Evolutionary conservation across 2,888 invertebrate genomes (phyloP), one percentile per base, ranked within the genome.

Genomic region (Hypsopygia costalis): DNA sequence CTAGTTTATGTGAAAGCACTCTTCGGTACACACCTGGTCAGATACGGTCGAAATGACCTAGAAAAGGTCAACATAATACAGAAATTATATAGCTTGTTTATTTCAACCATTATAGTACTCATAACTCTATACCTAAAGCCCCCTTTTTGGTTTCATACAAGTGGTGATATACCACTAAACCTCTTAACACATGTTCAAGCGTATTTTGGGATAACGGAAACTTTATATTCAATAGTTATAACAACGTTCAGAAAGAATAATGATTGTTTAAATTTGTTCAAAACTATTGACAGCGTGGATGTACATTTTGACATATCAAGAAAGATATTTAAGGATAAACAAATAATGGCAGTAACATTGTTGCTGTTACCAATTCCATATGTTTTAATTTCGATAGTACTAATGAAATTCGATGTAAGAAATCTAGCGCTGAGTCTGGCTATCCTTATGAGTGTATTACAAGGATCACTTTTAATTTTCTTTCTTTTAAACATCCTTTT

Each of bases 151-250:
- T 4, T 8, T 7, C 1, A 25, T 25, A 16, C 28, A 9, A 28
- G 1, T 6, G 1, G 55, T 7, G 80, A 81, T 37, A 40, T 69
- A 2, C 80, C 81, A 1, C 44, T 81, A 2, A 69, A 72, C 25
- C 53, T 76, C 20, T 40, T 79, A 9, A 68, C 75, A 63, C 61
- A 51, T 51, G 1, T 4, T 16, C 76, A 55, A 58, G 60, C 1
- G 45, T 52, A 6, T 36, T 62, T 1, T 59, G 43, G n/a, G n/a
- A 55, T 46, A 3, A 22, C 58, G 6, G 80, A 79, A 62, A 55
- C 53, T 1, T 39, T 62, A 16, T 67, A 69, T 47, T 54, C 56
- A 2, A 51, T 71, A 20, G 55, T 69, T 10, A 51, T 61, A 4
- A 43, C 54, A 7, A 52, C 69, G 1, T 60, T 75, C 34, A 45